Percentiles rank a stretch among this genome's conserved stretches.
Conservation (phyloP, 2,888 invertebrate genomes). For the Leptinotarsa juncta region DNA sequence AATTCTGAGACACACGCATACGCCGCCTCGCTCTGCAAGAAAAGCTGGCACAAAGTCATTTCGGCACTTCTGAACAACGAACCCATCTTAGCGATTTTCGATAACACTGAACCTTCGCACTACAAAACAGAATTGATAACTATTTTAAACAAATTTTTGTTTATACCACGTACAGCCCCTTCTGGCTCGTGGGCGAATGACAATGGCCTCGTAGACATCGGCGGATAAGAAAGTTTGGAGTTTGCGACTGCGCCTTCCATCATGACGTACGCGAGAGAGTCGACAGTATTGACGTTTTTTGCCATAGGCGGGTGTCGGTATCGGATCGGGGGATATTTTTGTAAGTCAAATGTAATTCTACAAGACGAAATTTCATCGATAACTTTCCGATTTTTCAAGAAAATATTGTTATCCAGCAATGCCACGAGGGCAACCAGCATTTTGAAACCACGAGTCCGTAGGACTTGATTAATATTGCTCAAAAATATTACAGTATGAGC, state of each 20-base stretch:
- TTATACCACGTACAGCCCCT: conserved; percentile 36
- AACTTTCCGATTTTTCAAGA: no score
- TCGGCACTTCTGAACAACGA: conserved; percentile 97
- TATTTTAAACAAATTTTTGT: conserved; percentile 9
- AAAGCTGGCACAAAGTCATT: conserved; percentile 98
- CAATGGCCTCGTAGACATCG: conserved; percentile 38
- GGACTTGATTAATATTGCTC: no score
- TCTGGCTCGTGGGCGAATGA: conserved; percentile 43
- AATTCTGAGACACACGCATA: conserved; percentile 98
- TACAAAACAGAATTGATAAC: conserved; percentile 29
- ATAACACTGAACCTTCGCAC: conserved; percentile 33
- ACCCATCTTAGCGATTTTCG: conserved; percentile 72
- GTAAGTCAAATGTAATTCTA: neutral
- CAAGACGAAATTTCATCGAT: no score
- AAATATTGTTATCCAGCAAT: no score
- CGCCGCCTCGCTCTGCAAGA: conserved; percentile 97
- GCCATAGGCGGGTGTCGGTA: conserved; percentile 5
- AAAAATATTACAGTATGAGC: no score
- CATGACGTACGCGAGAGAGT: conserved; percentile 23
- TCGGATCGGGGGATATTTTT: neutral
- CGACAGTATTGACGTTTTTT: conserved; percentile 20
- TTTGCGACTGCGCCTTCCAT: conserved; percentile 34
- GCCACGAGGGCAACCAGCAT: no score
- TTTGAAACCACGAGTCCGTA: no score
- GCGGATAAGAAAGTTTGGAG: conserved; percentile 33